These are phyloP conservation scores for Ploceus nigricollis DNA, from an alignment of 2,113 vertebrate genomes.

Conservation along the genomic window DNA sequence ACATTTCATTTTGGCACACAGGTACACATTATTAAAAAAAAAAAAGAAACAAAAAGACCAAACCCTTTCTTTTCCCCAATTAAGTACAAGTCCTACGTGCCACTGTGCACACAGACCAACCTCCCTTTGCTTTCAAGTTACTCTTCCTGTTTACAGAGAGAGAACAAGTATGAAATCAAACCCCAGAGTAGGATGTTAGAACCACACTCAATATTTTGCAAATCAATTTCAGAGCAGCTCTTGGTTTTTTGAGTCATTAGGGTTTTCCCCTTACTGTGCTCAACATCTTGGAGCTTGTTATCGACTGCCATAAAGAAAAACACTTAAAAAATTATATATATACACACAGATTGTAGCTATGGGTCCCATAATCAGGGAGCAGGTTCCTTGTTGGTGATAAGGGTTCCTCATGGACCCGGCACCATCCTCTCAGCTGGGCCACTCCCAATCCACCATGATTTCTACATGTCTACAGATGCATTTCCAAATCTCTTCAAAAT, in stretches of 20 bases:
- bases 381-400: not conserved
- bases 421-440: not conserved
- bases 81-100: not conserved
- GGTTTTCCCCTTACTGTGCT: not conserved
- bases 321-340: too few species aligned
- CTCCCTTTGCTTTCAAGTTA: not conserved
- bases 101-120: not conserved
- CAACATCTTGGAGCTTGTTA: not conserved
- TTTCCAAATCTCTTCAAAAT: not conserved
- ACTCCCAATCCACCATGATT: not conserved
- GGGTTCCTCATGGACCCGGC: not conserved
- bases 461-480: fast-evolving
- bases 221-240: not conserved
- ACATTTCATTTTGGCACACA: not conserved
- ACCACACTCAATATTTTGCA: not conserved
- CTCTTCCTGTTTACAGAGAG: not conserved
- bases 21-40: not conserved
- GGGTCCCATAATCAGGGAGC: not conserved
- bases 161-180: not conserved
- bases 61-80: not conserved
- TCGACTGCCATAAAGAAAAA: not conserved
- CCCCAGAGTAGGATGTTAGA: not conserved
- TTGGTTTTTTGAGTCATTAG: not conserved
- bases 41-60: not conserved
- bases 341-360: not conserved